Evolutionary conservation across 1,140 invertebrate species (phyloP), one percentile per base, ranked within the genome.

Genomic region (Centruroides sculpturatus): DNA sequence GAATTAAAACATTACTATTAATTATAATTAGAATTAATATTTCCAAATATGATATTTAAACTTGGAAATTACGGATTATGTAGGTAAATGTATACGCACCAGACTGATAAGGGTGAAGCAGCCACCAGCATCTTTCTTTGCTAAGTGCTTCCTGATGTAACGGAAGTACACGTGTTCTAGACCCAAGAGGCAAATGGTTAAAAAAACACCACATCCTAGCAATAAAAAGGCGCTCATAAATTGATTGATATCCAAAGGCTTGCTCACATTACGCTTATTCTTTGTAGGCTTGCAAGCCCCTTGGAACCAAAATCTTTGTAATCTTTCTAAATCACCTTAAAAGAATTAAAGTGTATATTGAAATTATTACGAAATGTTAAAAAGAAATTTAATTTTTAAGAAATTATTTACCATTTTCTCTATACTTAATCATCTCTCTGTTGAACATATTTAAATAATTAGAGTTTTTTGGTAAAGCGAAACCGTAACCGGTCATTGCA

Each of bases 211-310:
- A 59, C 86, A 88, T 79, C 91, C 92, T 11, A 99, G 80, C 59
- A 99, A 80, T 10, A 98, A 80, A 73, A 98, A 99, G 13, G 95
- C 95, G 47, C 89, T 94, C 69, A 97, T 84, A 75, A 99, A 98
- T 77, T 99, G 95, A 72, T 97, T 89, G 51, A 98, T 79, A 3
- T 93, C 93, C 63, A 98, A 76, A 0, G 92, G 93, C 72, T 96
- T 89, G 59, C 76, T 80, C 8, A 71, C 67, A 11, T 69, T 70
- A 56, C 88, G 83, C 69, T 92, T 86, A 71, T 91, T 87, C 69
- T 91, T 91, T 13, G 88, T 88, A 0, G 88, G 88, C 68, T 92
- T 87, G 74, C 96, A 99, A 0, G 92, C 90, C 5, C 95, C 95
- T 0, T 94, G 95, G 83, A 98, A 88, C 93, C 95, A 98, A 72